Conservation (phyloP, 2,113 vertebrate species). For the Zosterops hypoxanthus region DNA sequence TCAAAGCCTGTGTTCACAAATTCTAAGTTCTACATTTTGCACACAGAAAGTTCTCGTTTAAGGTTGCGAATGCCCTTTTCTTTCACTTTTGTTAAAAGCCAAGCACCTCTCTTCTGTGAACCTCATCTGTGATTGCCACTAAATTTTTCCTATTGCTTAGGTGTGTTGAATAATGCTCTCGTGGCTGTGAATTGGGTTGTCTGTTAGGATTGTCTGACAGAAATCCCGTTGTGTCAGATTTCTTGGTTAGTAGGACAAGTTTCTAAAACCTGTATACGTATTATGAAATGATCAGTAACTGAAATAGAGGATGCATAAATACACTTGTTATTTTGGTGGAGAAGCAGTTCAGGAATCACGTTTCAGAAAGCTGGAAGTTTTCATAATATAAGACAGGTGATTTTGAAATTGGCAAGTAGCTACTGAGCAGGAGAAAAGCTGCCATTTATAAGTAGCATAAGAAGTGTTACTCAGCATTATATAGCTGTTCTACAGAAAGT, state of each 20-base stretch:
- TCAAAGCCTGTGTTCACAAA: background rate
- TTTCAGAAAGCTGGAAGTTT: background rate
- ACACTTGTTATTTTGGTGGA: background rate
- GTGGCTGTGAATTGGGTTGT: background rate
- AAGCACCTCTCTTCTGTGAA: background rate
- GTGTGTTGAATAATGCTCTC: background rate
- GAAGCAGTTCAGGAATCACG: background rate
- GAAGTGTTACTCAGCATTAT: background rate
- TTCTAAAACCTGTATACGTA: background rate
- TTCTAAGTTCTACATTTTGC: background rate
- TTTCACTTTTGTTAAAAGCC: background rate
- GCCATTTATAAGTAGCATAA: background rate
- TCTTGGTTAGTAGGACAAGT: background rate
- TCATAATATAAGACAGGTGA: background rate
- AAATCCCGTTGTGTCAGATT: background rate
- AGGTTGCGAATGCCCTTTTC: background rate
- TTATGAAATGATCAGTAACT: background rate
- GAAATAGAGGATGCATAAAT: background rate
- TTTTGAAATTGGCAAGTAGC: background rate
- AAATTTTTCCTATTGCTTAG: background rate
- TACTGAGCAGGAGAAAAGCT: background rate
- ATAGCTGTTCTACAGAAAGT: background rate
- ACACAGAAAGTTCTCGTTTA: background rate
- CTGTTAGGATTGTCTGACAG: background rate
- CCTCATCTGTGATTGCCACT: background rate